These are phyloP conservation scores for Ovis aries DNA, from an alignment of 2,113 vertebrate species.

Conservation along the genomic window ARS-UI_Ramb_v3.0 NC_056080.1:110211501-110212000, in stretches of 20 bases:
- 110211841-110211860: neutral
- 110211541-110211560: neutral
- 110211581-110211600: neutral
- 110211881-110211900: neutral
- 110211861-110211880: neutral
- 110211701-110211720: neutral
- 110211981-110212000: neutral
- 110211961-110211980: neutral
- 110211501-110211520: neutral
- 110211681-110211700: neutral
- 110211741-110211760: neutral
- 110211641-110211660: neutral
- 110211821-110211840: neutral
- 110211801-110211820: neutral
- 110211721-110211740: neutral
- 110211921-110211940: neutral
- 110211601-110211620: neutral
- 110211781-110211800: neutral
- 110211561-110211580: neutral
- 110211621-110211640: neutral
- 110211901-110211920: neutral
- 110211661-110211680: neutral
- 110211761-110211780: neutral
- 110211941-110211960: neutral
- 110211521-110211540: neutral